Evolutionary conservation across 1,140 invertebrate species (phyloP).

Genomic region (Ceratitis capitata): DNA sequence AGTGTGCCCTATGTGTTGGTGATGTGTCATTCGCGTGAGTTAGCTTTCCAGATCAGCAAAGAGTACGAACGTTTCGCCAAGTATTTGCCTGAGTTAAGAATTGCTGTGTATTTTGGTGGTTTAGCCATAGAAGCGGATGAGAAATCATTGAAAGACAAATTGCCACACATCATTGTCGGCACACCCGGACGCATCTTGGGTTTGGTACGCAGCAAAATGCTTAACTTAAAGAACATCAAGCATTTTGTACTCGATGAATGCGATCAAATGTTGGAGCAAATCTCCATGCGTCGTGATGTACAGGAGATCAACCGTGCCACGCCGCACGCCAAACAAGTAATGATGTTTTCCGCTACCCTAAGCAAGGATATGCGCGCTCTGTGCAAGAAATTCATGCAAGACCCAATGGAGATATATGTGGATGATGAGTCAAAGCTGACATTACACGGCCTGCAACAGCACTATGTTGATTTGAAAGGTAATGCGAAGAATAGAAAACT

Average conservation of each 20-base stretch:
- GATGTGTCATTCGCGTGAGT: constrained; percentile 97
- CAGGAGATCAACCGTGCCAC: constrained; percentile 99
- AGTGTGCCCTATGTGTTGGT: constrained; percentile 95
- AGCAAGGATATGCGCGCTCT: constrained; percentile 99
- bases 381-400: constrained; percentile 99
- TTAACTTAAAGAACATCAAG: constrained; percentile 93
- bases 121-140: constrained; percentile 97
- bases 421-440: constrained; percentile 99
- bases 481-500: constrained; percentile 99
- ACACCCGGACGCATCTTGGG: constrained; percentile 96
- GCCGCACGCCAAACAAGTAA: constrained; percentile 99
- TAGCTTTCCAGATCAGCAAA: constrained; percentile 99
- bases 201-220: constrained; percentile 87
- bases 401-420: constrained; percentile 99
- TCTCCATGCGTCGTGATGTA: constrained; percentile 99
- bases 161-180: constrained; percentile 97
- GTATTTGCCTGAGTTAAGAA: constrained; percentile 83
- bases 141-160: constrained; percentile 91
- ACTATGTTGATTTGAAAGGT: constrained; percentile 99
- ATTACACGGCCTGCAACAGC: constrained; percentile 97
- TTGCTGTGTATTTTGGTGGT: constrained; percentile 94
- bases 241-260: constrained; percentile 99
- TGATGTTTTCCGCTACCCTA: constrained; percentile 99
- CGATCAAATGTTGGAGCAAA: constrained; percentile 97
- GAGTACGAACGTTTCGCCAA: constrained; percentile 99